Base-by-base conservation (phyloP, 2,113 vertebrate genomes). In the Aptenodytes forsteri region DNA sequence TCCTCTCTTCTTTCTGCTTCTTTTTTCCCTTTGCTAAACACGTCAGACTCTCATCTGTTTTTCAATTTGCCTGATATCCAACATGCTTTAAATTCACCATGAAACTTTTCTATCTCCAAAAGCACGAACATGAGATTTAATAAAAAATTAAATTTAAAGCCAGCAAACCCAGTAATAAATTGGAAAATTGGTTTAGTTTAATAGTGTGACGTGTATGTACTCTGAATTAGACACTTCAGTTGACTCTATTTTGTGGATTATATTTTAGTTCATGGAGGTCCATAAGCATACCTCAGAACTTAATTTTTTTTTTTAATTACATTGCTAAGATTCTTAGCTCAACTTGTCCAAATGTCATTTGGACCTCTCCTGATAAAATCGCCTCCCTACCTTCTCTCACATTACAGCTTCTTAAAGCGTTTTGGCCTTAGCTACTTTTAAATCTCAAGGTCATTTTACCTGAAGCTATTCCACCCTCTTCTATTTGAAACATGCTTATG, bases 91-190 rank as follows among this genome's bases (percentile, higher is more conserved):
- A 96, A 96, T 89, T 89, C 89, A 94, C 83, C 92, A 81, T 81
- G 79, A 95, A 96, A 84, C 78, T 70, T 40, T 67, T 47, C 90
- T 79, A 89, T 71, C 86, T 90, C 52, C 86, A 56, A 81, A 80
- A 87, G 83, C 83, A 56, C 1, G 61, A 89, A 58, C 2, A 3
- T 0, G 32, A 92, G 88, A 84, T 89, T 47, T 67, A 73, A 96
- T 90, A 47, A 87, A 94, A 93, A 92, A 92, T 87, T 81, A 93
- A 83, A 94, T 84, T 95, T 92, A 34, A 94, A 89, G 34, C 59
- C 52, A 69, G 80, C 18, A 95, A 89, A 91, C 49, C 64, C 76
- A 94, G 55, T 81, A 95, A 89, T 69, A 75, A 96, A 87, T 91
- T 59, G 82, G 78, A 94, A 97, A 94, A 95, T 69, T 56, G 76